Evolutionary conservation across 2,797 vertebrate species (phyloP).

Genomic region (Cynopterus sphinx): DNA sequence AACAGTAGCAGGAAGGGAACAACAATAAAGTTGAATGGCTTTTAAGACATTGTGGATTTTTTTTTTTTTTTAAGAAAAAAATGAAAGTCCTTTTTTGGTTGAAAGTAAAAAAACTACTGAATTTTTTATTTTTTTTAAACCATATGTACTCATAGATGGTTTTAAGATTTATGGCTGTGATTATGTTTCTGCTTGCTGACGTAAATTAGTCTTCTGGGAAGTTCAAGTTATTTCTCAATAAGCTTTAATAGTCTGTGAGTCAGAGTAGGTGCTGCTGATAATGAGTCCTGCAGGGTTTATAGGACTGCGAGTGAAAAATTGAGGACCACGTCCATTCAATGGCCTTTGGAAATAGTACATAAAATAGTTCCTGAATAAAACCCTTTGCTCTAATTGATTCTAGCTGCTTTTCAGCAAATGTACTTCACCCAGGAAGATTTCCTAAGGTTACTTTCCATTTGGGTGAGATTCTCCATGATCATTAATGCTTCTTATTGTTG

Average conservation of each 20-base stretch:
- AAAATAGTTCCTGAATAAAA: conserved; percentile 64
- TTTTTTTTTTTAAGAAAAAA: not conserved
- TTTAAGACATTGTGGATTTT: not conserved
- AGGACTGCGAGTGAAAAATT: conserved; percentile 69
- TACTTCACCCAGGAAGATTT: conserved; percentile 31
- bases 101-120: conserved; percentile 55
- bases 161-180: conserved; percentile 83
- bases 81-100: conserved; percentile 21
- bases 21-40: conserved; percentile 4
- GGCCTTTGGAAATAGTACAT: conserved; percentile 66
- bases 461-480: not conserved
- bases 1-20: conserved; percentile 11
- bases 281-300: conserved; percentile 78
- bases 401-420: conserved; percentile 68
- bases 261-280: conserved; percentile 83
- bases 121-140: conserved; percentile 58
- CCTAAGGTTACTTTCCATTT: conserved; percentile 63
- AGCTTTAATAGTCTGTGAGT: conserved; percentile 82
- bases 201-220: conserved; percentile 87
- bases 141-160: conserved; percentile 17
- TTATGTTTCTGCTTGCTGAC: conserved; percentile 85
- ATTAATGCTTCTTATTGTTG: conserved; percentile 46
- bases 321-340: conserved; percentile 44
- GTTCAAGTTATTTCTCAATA: conserved; percentile 84
- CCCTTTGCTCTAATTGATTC: conserved; percentile 49